Base-by-base conservation (phyloP, 2,888 invertebrate species). In the Drosophila crucigera region DNA sequence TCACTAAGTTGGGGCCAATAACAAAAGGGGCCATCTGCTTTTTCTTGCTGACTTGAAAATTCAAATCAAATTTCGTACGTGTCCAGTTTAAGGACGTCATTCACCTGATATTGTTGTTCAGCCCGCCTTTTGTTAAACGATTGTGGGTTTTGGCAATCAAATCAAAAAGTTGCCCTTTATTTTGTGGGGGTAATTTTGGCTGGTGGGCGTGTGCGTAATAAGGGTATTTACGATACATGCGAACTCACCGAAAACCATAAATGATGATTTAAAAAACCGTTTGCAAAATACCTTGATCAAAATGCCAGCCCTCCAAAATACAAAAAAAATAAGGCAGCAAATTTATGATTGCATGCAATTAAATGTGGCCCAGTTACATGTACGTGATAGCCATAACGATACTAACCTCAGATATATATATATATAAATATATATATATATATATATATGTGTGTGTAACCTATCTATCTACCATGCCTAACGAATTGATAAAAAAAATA, bases 1-100 rank as follows among this genome's bases (percentile, higher is more conserved):
- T 19, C 50, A n/a, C 14, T 9, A 43, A 43, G 39, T 35, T 16
- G 7, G 10, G 6, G 55, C 14, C n/a, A 39, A 56, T 25, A 28
- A 55, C 56, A 68, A 53, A 37, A 53, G 43, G 43, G 41, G 56
- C 65, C 78, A 78, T 60, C 78, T 78, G 78, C 43, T 71, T 78
- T 79, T 79, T 80, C 68, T 66, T 83, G 83, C 84, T 84, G 84
- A 84, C 53, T 49, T 31, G 31, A 74, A 80, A 81, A 84, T 81
- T 81, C 64, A 79, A 81, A 84, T 84, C 73, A 77, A 77, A 82
- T 84, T 73, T 75, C 68, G 83, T 83, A 84, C 84, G 84, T 84
- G 84, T 77, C 58, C 58, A 60, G 63, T 68, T 73, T 61, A 28
- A 50, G 59, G 58, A 54, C 39, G 30, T 31, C 30, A 37, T 58